Evolutionary conservation across 2,113 vertebrate species (phyloP), one percentile per base, ranked within the genome.

Genomic region (Trinectes maculatus): DNA sequence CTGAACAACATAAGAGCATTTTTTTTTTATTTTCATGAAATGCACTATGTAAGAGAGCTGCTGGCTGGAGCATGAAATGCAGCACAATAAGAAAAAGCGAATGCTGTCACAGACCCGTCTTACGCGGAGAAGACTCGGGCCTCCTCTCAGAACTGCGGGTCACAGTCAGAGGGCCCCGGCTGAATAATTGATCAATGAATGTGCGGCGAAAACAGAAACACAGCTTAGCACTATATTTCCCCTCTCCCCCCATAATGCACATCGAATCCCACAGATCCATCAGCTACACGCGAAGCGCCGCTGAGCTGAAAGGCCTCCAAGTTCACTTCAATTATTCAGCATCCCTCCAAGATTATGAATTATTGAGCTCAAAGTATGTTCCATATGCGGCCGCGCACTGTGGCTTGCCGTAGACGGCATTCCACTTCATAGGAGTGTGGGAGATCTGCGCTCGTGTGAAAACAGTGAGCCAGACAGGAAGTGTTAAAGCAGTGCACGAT

Each of bases 361-460:
- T 91, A 94, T 94, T 94, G 88, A 94, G 88, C 85, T 87, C 82
- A 93, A 93, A 94, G 91, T 93, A 92, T 93, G 93, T 93, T 93
- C 89, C 80, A 71, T 92, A 93, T 89, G 87, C 73, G 74, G 86
- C 72, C 84, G 61, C 52, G 83, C 63, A 11, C 81, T 82, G 77
- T 74, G 74, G 81, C 79, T 77, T 58, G 79, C 74, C 79, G 77
- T 73, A 86, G 88, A 92, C 67, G 70, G 77, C 70, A 51, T 78
- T n/a, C 80, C 79, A 71, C 74, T 89, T 72, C 28, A 63, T 61
- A 52, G 74, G 74, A 67, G 72, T 70, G 79, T 79, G 75, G 83
- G 83, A 79, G 82, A 84, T 72, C 75, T 61, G 53, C 58, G 70
- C 79, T 80, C 76, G 77, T 82, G 65, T 72, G 59, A 72, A n/a